Evolutionary conservation across 2,797 vertebrate species (phyloP), one percentile per base, ranked within the genome.

Genomic region (Hipposideros larvatus): DNA sequence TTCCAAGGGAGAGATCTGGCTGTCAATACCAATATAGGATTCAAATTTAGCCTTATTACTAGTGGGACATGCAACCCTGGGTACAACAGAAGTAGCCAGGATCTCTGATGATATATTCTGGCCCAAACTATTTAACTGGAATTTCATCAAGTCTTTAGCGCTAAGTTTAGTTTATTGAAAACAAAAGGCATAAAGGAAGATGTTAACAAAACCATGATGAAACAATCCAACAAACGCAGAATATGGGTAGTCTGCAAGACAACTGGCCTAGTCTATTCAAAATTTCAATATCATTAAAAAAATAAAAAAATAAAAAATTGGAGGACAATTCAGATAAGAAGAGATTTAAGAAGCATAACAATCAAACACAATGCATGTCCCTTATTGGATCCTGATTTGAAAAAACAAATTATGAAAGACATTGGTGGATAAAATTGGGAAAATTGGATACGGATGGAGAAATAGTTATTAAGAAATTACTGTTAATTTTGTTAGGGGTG

Each of bases 281-380:
- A 93, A 74, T 43, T 0, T 22, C 22, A 77, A 5, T 24, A 46
- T 16, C 7, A 22, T 55, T 70, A 59, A 86, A 43, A 53, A 59
- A 43, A 11, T 4, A 53, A 53, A 53, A 15, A 19, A 55, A 18
- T 7, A 55, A 55, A 55, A 19, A 22, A n/a, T 18, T 63, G 0
- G 43, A 89, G 26, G 65, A 63, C 18, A 82, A 93, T 78, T 87
- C 43, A 31, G 9, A 82, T 83, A 24, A 78, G 82, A 92, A 92
- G 70, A 65, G 26, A 59, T 59, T 73, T 65, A 63, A 73, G 31
- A 57, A 92, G 41, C n/a, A n/a, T 7, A 51, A 43, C 19, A 9
- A 78, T 34, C 48, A 87, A 73, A 93, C 48, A 34, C 34, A 84
- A 34, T 28, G 14, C 59, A 26, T 24, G 24, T 57, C 57, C 51